Percentiles rank a stretch among this genome's conserved stretches.
phyloP scores from a whole-genome alignment of 2,888 invertebrate genomes.

The Aspidiotus destructor region DNA sequence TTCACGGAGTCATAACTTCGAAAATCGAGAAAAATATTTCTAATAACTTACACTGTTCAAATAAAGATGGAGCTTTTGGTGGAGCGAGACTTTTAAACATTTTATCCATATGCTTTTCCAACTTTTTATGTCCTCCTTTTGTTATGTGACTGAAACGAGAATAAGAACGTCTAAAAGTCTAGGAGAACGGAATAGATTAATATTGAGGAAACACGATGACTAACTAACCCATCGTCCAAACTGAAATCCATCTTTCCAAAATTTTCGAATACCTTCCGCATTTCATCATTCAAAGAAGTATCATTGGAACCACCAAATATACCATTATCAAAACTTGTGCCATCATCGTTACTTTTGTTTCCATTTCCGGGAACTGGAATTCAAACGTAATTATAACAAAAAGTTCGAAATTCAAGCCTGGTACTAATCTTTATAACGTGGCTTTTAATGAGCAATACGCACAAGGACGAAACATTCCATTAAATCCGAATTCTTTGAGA shows the following conservation, averaged over 20 bases:
- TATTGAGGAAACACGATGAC: too few species aligned
- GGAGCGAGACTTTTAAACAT: constrained; percentile 11
- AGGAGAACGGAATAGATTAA: too few species aligned
- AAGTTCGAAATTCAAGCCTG: too few species aligned
- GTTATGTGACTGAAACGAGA: neutral
- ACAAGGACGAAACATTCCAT: neutral
- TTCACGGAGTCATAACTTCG: neutral
- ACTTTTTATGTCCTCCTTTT: neutral
- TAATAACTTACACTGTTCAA: constrained; percentile 25
- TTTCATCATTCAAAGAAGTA: constrained; percentile 7
- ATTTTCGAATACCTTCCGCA: constrained; percentile 7
- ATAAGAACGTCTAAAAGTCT: neutral
- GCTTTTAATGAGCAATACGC: neutral
- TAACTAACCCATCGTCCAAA: neutral
- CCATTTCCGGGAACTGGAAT: neutral
- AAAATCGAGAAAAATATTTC: neutral
- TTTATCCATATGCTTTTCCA: constrained; percentile 10
- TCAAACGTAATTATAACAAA: too few species aligned
- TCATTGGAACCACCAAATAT: neutral
- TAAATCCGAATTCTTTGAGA: neutral
- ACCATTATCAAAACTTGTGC: neutral
- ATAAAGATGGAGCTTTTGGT: constrained; percentile 4
- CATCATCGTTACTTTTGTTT: neutral
- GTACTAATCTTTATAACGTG: too few species aligned
- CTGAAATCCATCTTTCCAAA: constrained; percentile 6